A percentile compares a stretch with the other conserved stretches of the same genome.
Conservation (phyloP, 1,140 invertebrate species). For the Drosophila willistoni region DNA sequence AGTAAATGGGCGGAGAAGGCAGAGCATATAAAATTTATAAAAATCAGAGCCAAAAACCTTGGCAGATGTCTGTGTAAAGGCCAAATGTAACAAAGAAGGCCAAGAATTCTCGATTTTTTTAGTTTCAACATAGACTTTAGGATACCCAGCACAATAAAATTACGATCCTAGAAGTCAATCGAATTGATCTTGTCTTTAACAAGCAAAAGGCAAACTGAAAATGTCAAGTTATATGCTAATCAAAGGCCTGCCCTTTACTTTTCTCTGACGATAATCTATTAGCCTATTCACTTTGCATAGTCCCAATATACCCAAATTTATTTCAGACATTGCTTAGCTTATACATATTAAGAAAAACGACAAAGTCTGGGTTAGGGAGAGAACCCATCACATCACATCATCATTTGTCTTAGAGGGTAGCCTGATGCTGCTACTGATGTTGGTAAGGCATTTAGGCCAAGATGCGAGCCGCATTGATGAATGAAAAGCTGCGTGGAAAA, state of each 20-base stretch:
- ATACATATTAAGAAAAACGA: not conserved
- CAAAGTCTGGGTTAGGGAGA: constrained; percentile 34
- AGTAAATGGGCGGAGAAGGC: constrained; percentile 40
- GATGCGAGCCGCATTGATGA: constrained; percentile 64
- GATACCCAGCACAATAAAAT: too few relatives aligned
- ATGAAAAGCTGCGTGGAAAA: constrained; percentile 68
- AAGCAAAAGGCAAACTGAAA: too few relatives aligned
- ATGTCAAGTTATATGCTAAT: too few relatives aligned
- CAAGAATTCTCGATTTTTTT: not conserved
- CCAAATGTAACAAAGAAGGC: constrained; percentile 35
- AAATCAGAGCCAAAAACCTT: constrained; percentile 71
- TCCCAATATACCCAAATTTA: not conserved
- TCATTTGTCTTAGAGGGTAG: constrained; percentile 67
- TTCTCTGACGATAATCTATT: too few relatives aligned
- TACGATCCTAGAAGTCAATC: too few relatives aligned
- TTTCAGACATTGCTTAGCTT: not conserved
- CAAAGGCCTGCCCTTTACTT: too few relatives aligned
- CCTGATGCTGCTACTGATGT: not conserved
- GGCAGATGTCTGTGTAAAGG: constrained; percentile 34
- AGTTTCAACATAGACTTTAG: too few relatives aligned
- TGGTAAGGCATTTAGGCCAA: constrained; percentile 42
- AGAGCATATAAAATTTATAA: constrained; percentile 75
- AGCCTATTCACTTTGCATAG: not conserved
- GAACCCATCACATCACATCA: constrained; percentile 50
- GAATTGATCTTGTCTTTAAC: too few relatives aligned